phyloP scores from a whole-genome alignment of 2,888 invertebrate genomes.

The Campaea margaritaria region DNA sequence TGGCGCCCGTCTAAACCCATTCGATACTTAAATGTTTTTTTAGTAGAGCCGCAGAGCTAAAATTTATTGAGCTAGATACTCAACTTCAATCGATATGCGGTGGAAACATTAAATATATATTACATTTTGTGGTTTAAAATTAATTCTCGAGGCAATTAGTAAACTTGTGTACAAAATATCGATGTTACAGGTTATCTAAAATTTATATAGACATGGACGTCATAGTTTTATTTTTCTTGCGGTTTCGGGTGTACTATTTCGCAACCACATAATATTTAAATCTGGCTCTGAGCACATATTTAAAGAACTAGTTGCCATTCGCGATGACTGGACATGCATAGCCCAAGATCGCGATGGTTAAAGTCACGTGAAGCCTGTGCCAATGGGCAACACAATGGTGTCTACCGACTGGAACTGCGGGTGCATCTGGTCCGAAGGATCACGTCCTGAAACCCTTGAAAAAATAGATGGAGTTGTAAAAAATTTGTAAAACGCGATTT shows the following conservation, averaged over 20 bases:
- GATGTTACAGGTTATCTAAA: not conserved
- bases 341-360: too few species aligned
- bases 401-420: too few species aligned
- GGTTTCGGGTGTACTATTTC: not conserved
- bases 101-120: slow-evolving; percentile 43
- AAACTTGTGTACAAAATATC: slow-evolving; percentile 3
- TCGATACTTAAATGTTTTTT: slow-evolving; percentile 37
- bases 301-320: too few species aligned
- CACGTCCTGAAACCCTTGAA: too few species aligned
- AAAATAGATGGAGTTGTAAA: too few species aligned
- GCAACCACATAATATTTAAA: not conserved
- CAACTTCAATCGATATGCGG: slow-evolving; percentile 45
- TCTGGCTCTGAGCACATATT: too few species aligned
- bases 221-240: slow-evolving; percentile 1
- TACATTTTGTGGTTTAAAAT: slow-evolving; percentile 22
- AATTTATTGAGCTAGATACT: slow-evolving; percentile 34
- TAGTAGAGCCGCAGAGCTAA: slow-evolving; percentile 34
- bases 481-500: too few species aligned
- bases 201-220: slow-evolving; percentile 6
- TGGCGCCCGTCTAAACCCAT: slow-evolving; percentile 43
- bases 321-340: too few species aligned
- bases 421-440: too few species aligned
- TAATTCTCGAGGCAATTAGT: slow-evolving; percentile 7
- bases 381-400: too few species aligned
- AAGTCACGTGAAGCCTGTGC: too few species aligned